Evolutionary conservation across 1,140 invertebrate genomes (phyloP), one percentile per base, ranked within the genome.

Genomic region (Zaprionus africanus): DNA sequence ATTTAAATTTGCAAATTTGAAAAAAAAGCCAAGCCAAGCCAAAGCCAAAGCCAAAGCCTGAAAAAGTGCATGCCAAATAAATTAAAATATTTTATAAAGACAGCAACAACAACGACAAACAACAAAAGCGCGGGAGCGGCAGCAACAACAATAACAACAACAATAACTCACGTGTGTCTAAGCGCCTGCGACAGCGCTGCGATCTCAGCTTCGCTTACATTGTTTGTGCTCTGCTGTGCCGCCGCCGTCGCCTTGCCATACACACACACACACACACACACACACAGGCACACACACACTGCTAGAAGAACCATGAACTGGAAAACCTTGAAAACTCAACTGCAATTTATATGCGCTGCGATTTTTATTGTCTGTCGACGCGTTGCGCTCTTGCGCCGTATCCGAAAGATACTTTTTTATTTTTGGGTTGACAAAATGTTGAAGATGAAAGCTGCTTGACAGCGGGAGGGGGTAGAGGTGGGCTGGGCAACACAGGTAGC

Each of bases 301-400:
- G 22, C 22, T 34, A 43, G 49, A 71, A 43, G 22, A 90, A 82
- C 85, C 86, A 85, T 90, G 85, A 90, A 90, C 85, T 90, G 86
- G 85, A 90, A 90, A 90, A 90, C 85, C 85, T 90, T 90, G 86
- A 90, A 90, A 90, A 82, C 76, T 85, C 76, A 69, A 90, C 81
- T 75, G 76, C 79, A 90, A 90, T 82, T 85, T 82, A 79, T 76
- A 73, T 74, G 74, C 72, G 73, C 66, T 79, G 84, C 76, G 77
- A 78, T 78, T 76, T 74, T 41, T 53, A 49, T 53, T 81, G 81
- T 76, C 56, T 70, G 51, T 59, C 57, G 57, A 43, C 51, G 36
- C 13, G 38, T 64, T 65, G 41, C 12, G 61, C 31, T 66, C 58
- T 71, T 64, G 46, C 63, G 36, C 49, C 56, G 38, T 65, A 68